phyloP scores from a whole-genome alignment of 2,888 invertebrate species.

The Drosophila ezoana region DNA sequence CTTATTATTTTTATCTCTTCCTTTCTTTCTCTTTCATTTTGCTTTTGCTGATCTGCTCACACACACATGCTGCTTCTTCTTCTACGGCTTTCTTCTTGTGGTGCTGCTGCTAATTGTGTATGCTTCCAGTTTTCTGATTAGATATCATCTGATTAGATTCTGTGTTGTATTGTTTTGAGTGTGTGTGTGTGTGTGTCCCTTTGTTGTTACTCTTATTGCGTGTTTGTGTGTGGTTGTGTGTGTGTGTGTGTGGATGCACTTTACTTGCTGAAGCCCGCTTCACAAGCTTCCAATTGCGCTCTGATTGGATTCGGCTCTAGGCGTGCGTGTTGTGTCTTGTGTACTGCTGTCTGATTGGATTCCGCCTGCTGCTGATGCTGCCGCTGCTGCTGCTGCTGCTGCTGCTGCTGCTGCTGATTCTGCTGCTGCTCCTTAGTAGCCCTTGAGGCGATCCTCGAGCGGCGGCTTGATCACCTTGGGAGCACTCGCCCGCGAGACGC shows the following conservation, averaged over 20 bases:
- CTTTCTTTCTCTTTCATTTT: conserved; percentile 50
- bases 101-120: conserved; percentile 15
- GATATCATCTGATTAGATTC: conserved; percentile 41
- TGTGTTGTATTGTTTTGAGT: conserved; percentile 10
- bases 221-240: background rate
- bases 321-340: background rate
- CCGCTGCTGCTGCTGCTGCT: background rate
- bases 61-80: conserved; percentile 8
- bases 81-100: conserved; percentile 5
- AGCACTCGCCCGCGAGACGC: conserved; percentile 82
- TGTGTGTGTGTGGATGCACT: conserved; percentile 30
- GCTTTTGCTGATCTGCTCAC: conserved; percentile 17
- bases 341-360: conserved; percentile 23
- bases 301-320: conserved; percentile 17
- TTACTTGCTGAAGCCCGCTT: conserved; percentile 67
- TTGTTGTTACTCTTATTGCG: background rate
- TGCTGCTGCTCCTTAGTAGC: conserved; percentile 70
- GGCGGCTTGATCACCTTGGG: conserved; percentile 85
- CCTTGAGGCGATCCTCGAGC: conserved; percentile 84
- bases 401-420: background rate
- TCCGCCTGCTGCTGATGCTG: no score
- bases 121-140: conserved; percentile 31
- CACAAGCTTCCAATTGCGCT: conserved; percentile 32
- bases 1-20: conserved; percentile 26
- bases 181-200: conserved; percentile 1